Evolutionary conservation across 2,888 invertebrate species (phyloP), one percentile per base, ranked within the genome.

Genomic region (Augochlorella aurata): DNA sequence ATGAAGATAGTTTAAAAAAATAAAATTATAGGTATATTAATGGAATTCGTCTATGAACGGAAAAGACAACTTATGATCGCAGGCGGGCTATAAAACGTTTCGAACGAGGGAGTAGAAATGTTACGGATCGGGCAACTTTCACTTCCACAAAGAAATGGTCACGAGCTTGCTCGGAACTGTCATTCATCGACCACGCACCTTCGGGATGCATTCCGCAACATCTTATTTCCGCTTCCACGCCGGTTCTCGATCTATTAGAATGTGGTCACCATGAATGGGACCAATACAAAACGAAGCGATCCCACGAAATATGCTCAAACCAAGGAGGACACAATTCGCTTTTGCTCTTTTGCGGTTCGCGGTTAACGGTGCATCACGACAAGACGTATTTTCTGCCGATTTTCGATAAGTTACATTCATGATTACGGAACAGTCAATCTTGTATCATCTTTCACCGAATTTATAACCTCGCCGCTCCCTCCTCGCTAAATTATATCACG

Each of bases 241-340:
- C 2, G 12, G 12, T 65, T 38, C 18, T 65, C 10, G 38, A 50
- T 78, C 8, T 69, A n/a, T 61, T 24, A 61, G 50, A 44, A 61
- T 14, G 47, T n/a, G 21, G 21, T 67, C 65, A 10, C 21, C 61
- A 50, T 58, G 54, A 49, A 63, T n/a, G 21, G 63, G 47, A 54
- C 9, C 67, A 65, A 71, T 76, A 74, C 77, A 69, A 52, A 7
- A n/a, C 21, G n/a, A 45, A 65, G 21, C 38, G 61, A 38, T 74
- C 5, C 24, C 2, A 21, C 67, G 52, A 18, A 71, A 77, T 75
- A 54, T 7, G 75, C 24, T 29, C 9, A 44, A 12, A 18, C n/a
- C 61, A 50, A 54, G 58, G 24, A 21, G 24, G 29, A n/a, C 45
- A 9, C n/a, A 9, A 2, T 16, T 45, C 70, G 21, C 65, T 47